Evolutionary conservation across 2,888 invertebrate species (phyloP), one percentile per base, ranked within the genome.

Genomic region (Monopis laevigella): DNA sequence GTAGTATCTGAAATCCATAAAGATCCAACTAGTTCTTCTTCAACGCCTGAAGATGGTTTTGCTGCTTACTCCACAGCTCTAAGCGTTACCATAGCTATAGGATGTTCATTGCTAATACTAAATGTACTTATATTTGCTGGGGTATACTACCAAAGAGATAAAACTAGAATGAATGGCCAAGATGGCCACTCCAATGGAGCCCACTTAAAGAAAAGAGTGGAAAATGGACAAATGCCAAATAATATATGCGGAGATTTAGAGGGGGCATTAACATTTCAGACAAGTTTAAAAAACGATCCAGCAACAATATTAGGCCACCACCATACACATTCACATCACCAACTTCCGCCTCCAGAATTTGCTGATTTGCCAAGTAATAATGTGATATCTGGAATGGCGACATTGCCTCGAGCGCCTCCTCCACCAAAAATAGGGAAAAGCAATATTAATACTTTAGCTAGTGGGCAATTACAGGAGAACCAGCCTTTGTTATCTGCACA

Each of bases 91-190:
- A 94, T 97, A 52, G 96, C 96, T 36, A 95, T 97, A 48, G 97
- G 97, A 27, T 95, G 96, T 60, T 94, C 94, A 3, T 73, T 97
- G 44, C 83, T 97, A 14, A 93, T 96, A 55, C 80, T 97, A 2
- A 97, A 97, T 62, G 92, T 96, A 34, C 78, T 96, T 18, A 94
- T 97, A 58, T 96, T 96, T 61, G 96, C 96, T 41, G 96, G 94
- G 2, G 93, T 96, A 1, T 96, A 96, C 65, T 96, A 96, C 61
- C 96, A 96, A 60, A 83, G 93, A 41, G 93, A 93, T 59, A 93
- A 93, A 65, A 89, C 90, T 46, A 83, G 90, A 49, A 86, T 90
- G 80, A 78, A 88, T 46, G 83, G 83, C 8, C 83, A 82, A 54
- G 82, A 81, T 6, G 77, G 74, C 14, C 83, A 81, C 43, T 63